Evolutionary conservation across 2,888 invertebrate genomes (phyloP).

Genomic region (Mesorhabditis belari): DNA sequence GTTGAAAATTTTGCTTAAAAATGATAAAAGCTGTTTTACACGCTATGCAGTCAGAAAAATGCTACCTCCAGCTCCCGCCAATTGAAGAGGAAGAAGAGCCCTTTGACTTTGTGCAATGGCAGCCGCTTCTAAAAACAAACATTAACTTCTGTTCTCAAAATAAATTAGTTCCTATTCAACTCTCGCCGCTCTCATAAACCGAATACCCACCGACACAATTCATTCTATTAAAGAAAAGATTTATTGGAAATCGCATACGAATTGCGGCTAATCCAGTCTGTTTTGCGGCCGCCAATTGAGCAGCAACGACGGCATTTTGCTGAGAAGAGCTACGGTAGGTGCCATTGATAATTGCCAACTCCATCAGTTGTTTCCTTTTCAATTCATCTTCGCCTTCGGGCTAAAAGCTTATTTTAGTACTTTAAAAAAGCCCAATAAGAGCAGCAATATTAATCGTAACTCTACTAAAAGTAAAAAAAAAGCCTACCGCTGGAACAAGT

Average conservation of each 20-base stretch:
- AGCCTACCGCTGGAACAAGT: slow-evolving; percentile 78
- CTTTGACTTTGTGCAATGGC: neutral
- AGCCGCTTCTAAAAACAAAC: neutral
- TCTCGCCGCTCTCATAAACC: no score
- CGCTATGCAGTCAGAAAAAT: no score
- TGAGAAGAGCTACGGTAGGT: slow-evolving; percentile 70
- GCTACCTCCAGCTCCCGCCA: neutral
- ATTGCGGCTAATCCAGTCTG: slow-evolving; percentile 21
- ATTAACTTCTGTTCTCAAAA: no score
- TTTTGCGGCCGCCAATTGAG: slow-evolving; percentile 26
- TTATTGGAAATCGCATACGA: slow-evolving; percentile 10
- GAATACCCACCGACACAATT: no score
- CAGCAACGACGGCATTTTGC: slow-evolving; percentile 24
- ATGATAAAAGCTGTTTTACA: neutral
- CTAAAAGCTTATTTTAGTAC: slow-evolving; percentile 67
- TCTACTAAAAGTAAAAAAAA: neutral
- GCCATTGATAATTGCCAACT: slow-evolving; percentile 98
- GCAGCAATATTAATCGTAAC: neutral
- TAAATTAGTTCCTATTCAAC: no score
- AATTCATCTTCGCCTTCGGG: slow-evolving; percentile 99
- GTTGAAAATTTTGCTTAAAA: neutral
- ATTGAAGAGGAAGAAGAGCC: neutral
- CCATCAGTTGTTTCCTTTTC: slow-evolving; percentile 99
- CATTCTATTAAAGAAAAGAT: slow-evolving; percentile 1
- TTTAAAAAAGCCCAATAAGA: neutral